Conservation (phyloP, 2,797 vertebrate genomes). For the Telmatherina bonti region DNA sequence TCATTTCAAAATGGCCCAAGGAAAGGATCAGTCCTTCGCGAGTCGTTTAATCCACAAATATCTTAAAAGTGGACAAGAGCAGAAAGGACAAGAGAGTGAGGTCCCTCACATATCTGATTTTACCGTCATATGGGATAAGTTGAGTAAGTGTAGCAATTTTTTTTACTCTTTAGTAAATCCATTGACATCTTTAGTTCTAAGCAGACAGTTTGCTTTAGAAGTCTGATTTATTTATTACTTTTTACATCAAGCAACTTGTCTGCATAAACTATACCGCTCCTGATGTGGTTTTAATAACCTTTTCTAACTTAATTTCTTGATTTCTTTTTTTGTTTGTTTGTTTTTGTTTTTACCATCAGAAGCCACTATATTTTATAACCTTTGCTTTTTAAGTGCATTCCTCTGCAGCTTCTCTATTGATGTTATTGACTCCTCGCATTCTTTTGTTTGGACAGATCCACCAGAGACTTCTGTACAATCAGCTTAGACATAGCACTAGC, state of each 20-base stretch:
- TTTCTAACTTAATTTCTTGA: not conserved
- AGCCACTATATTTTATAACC: not conserved
- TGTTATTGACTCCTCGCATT: constrained; percentile 6
- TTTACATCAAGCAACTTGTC: not conserved
- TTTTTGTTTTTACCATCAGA: not conserved
- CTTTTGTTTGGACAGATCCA: constrained; percentile 6
- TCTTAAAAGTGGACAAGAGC: constrained; percentile 87
- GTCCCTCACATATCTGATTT: constrained; percentile 86
- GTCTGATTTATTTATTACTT: not conserved
- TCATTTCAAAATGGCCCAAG: constrained; percentile 86
- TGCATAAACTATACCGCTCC: not conserved
- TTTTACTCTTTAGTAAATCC: constrained; percentile 26
- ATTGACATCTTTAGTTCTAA: constrained; percentile 5
- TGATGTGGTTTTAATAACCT: not conserved
- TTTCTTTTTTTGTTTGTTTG: no score
- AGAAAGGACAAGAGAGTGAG: constrained; percentile 85
- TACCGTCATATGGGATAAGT: constrained; percentile 88
- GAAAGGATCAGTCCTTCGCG: constrained; percentile 89
- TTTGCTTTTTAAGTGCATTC: constrained; percentile 10
- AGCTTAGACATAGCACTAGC: constrained; percentile 10
- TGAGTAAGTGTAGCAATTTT: constrained; percentile 88
- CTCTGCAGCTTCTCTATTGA: constrained; percentile 9
- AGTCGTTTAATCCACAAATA: constrained; percentile 90
- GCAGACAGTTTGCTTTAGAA: not conserved
- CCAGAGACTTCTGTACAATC: constrained; percentile 10